These are phyloP conservation scores for Hemibagrus guttatus DNA, from an alignment of 2,797 vertebrate species.

Conservation along the genomic window DNA sequence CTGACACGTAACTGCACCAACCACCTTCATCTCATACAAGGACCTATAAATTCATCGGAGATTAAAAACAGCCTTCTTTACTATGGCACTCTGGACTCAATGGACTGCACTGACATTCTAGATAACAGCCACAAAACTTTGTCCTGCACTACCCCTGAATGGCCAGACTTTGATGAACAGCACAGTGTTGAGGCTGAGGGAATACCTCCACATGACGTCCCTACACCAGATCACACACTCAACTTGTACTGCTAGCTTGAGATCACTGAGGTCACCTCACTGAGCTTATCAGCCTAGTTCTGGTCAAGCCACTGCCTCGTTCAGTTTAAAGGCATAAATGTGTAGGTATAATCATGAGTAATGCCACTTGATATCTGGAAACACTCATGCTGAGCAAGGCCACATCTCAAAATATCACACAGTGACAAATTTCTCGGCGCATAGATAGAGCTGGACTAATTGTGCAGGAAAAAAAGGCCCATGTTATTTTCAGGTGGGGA, in stretches of 20 bases:
- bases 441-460: background rate
- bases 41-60: background rate
- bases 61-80: background rate
- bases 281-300: background rate
- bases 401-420: background rate
- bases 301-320: background rate
- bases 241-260: background rate
- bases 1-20: background rate
- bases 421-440: slow-evolving; percentile 1
- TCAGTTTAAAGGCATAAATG: background rate
- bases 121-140: background rate
- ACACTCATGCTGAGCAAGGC: background rate
- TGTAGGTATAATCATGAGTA: background rate
- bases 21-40: background rate
- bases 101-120: background rate
- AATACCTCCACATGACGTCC: background rate
- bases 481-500: background rate
- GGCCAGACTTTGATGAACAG: background rate
- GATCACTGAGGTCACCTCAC: background rate
- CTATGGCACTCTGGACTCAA: background rate
- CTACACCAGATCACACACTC: background rate
- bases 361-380: slow-evolving; percentile 13
- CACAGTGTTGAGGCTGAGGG: background rate
- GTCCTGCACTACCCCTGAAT: background rate
- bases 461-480: background rate